Evolutionary conservation across 2,113 vertebrate genomes (phyloP).

Genomic region (Gymnobelideus leadbeateri): DNA sequence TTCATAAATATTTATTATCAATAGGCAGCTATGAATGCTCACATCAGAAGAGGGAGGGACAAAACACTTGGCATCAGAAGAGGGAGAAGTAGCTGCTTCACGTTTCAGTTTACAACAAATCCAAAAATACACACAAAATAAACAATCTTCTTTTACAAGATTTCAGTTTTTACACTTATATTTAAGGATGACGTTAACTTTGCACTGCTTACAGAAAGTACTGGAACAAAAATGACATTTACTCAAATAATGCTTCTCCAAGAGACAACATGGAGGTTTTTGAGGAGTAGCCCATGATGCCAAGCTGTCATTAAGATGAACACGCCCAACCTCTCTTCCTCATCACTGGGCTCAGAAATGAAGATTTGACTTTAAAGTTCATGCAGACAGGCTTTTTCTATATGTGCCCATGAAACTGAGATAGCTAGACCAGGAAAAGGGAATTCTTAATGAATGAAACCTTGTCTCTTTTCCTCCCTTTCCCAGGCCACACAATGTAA

Average conservation of each 20-base stretch:
- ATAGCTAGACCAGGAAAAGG: conserved; percentile 36
- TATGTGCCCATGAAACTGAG: conserved; percentile 23
- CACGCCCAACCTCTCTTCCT: conserved; percentile 36
- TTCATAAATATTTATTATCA: conserved; percentile 85
- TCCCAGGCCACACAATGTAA: background rate
- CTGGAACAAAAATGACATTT: conserved; percentile 80
- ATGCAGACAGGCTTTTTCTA: conserved; percentile 53
- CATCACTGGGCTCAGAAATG: conserved; percentile 56
- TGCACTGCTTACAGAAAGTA: conserved; percentile 75
- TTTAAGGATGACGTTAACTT: conserved; percentile 69
- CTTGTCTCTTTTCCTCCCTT: conserved; percentile 20
- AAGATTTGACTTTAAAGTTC: conserved; percentile 54
- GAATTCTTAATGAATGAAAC: conserved; percentile 41
- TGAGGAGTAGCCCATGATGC: conserved; percentile 57
- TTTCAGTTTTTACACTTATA: conserved; percentile 74
- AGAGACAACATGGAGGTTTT: conserved; percentile 57
- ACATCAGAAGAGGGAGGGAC: conserved; percentile 84
- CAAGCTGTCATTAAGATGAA: conserved; percentile 65
- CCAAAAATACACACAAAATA: conserved; percentile 88
- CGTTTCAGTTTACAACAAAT: conserved; percentile 83
- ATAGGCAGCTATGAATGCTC: conserved; percentile 83
- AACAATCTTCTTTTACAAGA: conserved; percentile 84
- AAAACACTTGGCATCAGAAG: conserved; percentile 84
- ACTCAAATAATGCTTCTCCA: conserved; percentile 36
- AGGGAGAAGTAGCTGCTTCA: conserved; percentile 83